A percentile compares a stretch with the other conserved stretches of the same genome.
Conservation (phyloP, 1,140 invertebrate genomes). For the Diorhabda sublineata region DNA sequence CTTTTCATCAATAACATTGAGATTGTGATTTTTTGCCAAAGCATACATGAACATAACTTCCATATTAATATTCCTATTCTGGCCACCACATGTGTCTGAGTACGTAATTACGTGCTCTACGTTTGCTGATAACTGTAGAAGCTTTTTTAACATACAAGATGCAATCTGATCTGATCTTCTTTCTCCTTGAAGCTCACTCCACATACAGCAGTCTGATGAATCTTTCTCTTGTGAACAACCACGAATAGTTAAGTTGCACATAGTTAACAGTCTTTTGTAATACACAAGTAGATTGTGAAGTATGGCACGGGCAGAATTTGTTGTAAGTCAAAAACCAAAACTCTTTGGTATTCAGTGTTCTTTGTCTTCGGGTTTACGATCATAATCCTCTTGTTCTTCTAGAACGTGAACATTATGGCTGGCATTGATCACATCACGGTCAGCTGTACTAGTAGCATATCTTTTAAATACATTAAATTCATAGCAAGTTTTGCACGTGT, state of each 20-base stretch:
- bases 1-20: constrained; percentile 36
- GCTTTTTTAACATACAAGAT: constrained; percentile 7
- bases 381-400: not conserved
- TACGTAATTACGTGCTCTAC: constrained; percentile 6
- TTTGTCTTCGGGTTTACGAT: not conserved
- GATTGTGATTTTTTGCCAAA: not conserved
- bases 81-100: not conserved
- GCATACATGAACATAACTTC: not conserved
- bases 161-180: not conserved
- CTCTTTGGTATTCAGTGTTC: not conserved
- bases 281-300: not conserved
- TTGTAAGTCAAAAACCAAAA: no score
- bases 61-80: not conserved
- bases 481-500: not conserved
- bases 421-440: not conserved
- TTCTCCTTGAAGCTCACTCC: not conserved
- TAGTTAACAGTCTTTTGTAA: not conserved
- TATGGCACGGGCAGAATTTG: not conserved
- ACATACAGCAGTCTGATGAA: not conserved
- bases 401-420: not conserved
- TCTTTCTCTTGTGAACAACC: not conserved
- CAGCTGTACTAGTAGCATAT: not conserved
- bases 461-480: not conserved
- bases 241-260: not conserved
- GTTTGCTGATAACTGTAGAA: not conserved